Evolutionary conservation across 2,888 invertebrate species (phyloP), one percentile per base, ranked within the genome.

Genomic region (Anagyrus pseudococci): DNA sequence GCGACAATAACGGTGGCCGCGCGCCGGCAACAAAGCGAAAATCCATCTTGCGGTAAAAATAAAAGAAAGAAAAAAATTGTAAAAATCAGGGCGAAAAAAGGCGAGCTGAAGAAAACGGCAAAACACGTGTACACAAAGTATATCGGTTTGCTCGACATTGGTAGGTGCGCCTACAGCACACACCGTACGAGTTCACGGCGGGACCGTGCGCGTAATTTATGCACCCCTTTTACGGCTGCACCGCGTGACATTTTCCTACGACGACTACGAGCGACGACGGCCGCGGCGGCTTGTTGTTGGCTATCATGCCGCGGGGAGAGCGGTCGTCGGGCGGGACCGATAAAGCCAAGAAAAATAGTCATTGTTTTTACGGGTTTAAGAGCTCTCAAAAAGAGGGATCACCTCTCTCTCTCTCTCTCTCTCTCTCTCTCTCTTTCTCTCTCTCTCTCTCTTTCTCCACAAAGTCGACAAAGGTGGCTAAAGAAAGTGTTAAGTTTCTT

Each of bases 141-240:
- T 37, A 56, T 56, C 50, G 46, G 62, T 64, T 52, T 50, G 58
- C 52, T 58, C 50, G 50, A 55, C 64, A 62, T 62, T 44, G 44
- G 29, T 56, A 22, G n/a, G n/a, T n/a, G n/a, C n/a, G n/a, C n/a
- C n/a, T n/a, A n/a, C n/a, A n/a, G 43, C 44, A 33, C 43, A n/a
- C 41, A 41, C n/a, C n/a, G n/a, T 41, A 20, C 44, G 20, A 62
- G 52, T 61, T n/a, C 54, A 62, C 55, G 53, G 58, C 58, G 58
- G 61, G 48, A 47, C 62, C n/a, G n/a, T 19, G 22, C n/a, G 43
- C 41, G 57, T 66, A 62, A 66, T 62, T 60, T 62, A 63, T 60
- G 59, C 66, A 66, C 66, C 63, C 62, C 52, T 57, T 66, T 37
- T 40, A 26, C 25, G 8, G 33, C n/a, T 33, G 43, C 26, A 13